Percentiles rank a stretch among this genome's conserved stretches.
These are phyloP conservation scores for Chaenodraco wilsoni DNA, from an alignment of 2,797 vertebrate genomes.

Conservation along the genomic window DNA sequence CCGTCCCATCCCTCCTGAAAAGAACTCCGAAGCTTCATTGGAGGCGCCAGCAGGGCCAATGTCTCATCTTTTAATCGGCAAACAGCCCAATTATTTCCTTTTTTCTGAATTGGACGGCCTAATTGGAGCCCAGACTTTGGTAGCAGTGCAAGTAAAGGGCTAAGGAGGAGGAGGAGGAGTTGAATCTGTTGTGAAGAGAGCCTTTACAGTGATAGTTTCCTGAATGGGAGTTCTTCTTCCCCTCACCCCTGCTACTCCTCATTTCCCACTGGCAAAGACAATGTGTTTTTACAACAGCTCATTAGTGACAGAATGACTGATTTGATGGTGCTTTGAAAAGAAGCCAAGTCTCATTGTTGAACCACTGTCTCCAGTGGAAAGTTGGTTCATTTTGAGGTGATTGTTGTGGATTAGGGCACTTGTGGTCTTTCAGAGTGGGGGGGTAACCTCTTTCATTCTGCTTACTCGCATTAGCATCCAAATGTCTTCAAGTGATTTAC, in stretches of 20 bases:
- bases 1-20: conserved; percentile 62
- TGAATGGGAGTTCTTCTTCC: conserved; percentile 63
- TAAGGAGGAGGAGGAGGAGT: conserved; percentile 28
- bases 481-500: conserved; percentile 61
- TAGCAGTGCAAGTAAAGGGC: conserved; percentile 37
- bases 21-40: conserved; percentile 54
- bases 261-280: conserved; percentile 68
- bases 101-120: conserved; percentile 70
- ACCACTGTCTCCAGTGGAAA: conserved; percentile 54
- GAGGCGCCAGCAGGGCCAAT: conserved; percentile 65
- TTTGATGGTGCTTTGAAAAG: conserved; percentile 70
- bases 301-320: conserved; percentile 80
- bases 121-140: conserved; percentile 77
- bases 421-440: conserved; percentile 33
- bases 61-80: conserved; percentile 84
- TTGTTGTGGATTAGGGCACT: conserved; percentile 73
- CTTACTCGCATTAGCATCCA: conserved; percentile 71
- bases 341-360: conserved; percentile 57
- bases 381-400: conserved; percentile 73
- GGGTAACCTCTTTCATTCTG: conserved; percentile 49
- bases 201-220: conserved; percentile 80
- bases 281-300: conserved; percentile 80
- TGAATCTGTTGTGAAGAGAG: conserved; percentile 64
- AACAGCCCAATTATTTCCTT: conserved; percentile 82
- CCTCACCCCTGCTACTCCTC: conserved; percentile 39